Percentiles rank a stretch among this genome's conserved stretches.
Evolutionary conservation across 2,797 vertebrate species (phyloP).

Genomic region (Carcharodon carcharias): DNA sequence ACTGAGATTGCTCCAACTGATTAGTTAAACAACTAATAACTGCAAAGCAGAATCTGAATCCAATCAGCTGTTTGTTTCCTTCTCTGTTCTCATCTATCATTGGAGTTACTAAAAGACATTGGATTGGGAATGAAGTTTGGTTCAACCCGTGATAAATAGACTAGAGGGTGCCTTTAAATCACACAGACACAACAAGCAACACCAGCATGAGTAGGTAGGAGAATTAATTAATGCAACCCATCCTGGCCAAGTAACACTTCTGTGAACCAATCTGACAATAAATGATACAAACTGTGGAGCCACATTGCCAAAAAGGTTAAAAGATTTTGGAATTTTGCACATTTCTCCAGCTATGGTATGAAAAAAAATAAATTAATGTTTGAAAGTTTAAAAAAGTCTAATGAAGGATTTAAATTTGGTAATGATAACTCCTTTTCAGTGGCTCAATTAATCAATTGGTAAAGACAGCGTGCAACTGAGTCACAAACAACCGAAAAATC

Average conservation of each 20-base stretch:
- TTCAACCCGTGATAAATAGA: not conserved
- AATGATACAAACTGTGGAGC: not conserved
- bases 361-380: not conserved
- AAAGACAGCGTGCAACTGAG: not conserved
- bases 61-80: not conserved
- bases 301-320: not conserved
- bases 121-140: not conserved
- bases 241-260: not conserved
- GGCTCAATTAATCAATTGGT: not conserved
- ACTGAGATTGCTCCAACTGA: not conserved
- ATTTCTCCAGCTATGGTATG: not conserved
- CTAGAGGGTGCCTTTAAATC: not conserved
- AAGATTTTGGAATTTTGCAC: not conserved
- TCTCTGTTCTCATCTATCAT: not conserved
- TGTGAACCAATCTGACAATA: not conserved
- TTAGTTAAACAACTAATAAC: not conserved
- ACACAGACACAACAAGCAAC: not conserved
- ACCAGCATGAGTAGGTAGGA: not conserved
- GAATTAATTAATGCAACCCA: not conserved
- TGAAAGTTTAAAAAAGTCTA: not conserved
- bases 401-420: not conserved
- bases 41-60: not conserved
- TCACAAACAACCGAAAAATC: not conserved
- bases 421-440: not conserved
- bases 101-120: not conserved